Evolutionary conservation across 92 coral and sea anemone genomes (phyloP).

Genomic region (Micromussa lordhowensis): DNA sequence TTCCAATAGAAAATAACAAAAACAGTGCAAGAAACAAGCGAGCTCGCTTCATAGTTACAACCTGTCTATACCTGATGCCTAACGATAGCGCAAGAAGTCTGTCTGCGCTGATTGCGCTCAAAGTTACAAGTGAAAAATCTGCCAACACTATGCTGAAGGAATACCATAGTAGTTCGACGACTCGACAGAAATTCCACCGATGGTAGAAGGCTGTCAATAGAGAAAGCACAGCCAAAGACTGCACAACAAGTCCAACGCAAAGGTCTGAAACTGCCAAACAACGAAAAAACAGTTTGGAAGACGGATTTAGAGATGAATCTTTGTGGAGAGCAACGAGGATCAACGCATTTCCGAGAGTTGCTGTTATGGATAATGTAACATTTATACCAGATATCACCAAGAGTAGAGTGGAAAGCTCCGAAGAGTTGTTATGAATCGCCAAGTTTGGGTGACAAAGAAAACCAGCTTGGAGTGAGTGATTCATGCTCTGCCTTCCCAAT

Average conservation of each 20-base stretch:
- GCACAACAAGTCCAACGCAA: constrained; percentile 36
- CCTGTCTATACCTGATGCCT: background rate
- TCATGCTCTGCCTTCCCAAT: background rate
- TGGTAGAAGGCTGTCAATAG: background rate
- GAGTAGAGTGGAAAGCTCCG: background rate
- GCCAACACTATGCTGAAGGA: background rate
- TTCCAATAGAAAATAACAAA: background rate
- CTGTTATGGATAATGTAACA: background rate
- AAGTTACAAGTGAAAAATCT: background rate
- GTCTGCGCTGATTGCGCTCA: constrained; percentile 10
- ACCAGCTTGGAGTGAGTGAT: background rate
- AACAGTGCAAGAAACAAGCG: background rate
- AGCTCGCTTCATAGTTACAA: constrained; percentile 4
- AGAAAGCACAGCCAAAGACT: background rate
- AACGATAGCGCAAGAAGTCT: constrained; percentile 5
- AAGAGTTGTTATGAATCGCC: background rate
- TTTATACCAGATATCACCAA: background rate
- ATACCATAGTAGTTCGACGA: background rate
- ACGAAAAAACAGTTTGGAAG: constrained; percentile 29
- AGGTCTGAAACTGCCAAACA: constrained; percentile 46
- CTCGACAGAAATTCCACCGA: background rate
- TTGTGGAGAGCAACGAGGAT: background rate
- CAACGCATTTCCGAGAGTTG: background rate
- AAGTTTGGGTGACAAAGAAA: background rate
- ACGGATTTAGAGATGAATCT: background rate